Conservation (phyloP, 2,113 vertebrate species). For the Leptobrachium ailaonicum region DNA sequence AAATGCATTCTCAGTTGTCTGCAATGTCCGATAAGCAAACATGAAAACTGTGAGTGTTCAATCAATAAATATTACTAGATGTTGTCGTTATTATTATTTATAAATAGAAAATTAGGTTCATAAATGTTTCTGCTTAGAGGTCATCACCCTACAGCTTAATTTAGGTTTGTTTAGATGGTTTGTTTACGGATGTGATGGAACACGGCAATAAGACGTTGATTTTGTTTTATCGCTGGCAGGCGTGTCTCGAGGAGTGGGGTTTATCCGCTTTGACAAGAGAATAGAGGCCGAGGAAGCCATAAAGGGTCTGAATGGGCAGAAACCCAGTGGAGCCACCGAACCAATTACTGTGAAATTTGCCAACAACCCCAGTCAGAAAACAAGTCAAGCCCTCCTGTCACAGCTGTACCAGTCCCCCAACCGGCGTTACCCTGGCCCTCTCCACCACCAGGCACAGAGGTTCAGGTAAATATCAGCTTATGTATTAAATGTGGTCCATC, state of each 20-base stretch:
- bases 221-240: slow-evolving; percentile 67
- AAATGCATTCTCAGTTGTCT: too few species aligned
- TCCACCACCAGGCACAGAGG: slow-evolving; percentile 98
- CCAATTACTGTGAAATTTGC: slow-evolving; percentile 99
- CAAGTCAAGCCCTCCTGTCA: slow-evolving; percentile 98
- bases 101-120: too few species aligned
- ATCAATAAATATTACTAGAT: too few species aligned
- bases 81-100: too few species aligned
- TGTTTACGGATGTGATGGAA: too few species aligned
- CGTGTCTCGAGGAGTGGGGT: slow-evolving; percentile 97
- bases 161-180: too few species aligned
- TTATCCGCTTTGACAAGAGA: slow-evolving; percentile 99
- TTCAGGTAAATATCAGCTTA: slow-evolving; percentile 87
- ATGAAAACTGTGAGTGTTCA: too few species aligned
- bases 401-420: slow-evolving; percentile 99
- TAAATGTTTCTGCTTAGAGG: too few species aligned
- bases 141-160: too few species aligned
- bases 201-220: too few species aligned
- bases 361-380: slow-evolving; percentile 99
- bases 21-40: too few species aligned
- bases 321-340: slow-evolving; percentile 96
- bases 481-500: too few species aligned
- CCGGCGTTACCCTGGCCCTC: slow-evolving; percentile 95
- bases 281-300: slow-evolving; percentile 99
- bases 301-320: slow-evolving; percentile 99